A percentile compares a stretch with the other conserved stretches of the same genome.
phyloP scores from a whole-genome alignment of 2,888 invertebrate species.

The Desoria tigrina region DNA sequence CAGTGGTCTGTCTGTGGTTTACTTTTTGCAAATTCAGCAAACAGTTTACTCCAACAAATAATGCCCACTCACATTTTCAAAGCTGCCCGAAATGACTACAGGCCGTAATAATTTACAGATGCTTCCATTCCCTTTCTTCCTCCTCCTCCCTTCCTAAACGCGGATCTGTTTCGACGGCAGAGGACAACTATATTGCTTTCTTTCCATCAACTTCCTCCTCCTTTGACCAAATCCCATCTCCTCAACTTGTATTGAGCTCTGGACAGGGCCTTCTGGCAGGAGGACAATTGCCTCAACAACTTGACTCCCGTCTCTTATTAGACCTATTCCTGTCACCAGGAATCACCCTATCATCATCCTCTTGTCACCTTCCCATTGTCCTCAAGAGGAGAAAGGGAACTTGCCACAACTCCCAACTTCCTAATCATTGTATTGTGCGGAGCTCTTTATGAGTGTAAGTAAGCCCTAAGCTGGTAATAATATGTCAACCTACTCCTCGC shows the following conservation, averaged over 20 bases:
- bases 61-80: slow-evolving; percentile 42
- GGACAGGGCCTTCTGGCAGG: no score
- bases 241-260: neutral
- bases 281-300: no score
- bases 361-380: neutral
- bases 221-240: neutral
- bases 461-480: no score
- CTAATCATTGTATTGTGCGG: no score
- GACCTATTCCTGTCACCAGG: neutral
- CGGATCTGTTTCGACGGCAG: neutral
- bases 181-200: neutral
- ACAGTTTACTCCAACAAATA: slow-evolving; percentile 50
- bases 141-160: slow-evolving; percentile 6
- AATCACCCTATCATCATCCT: slow-evolving; percentile 8
- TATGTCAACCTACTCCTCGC: no score
- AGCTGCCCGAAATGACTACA: slow-evolving; percentile 41
- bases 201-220: neutral
- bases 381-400: no score
- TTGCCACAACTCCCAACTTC: no score
- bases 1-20: slow-evolving; percentile 41
- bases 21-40: slow-evolving; percentile 52
- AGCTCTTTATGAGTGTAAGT: no score
- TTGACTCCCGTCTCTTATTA: neutral
- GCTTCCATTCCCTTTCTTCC: slow-evolving; percentile 19
- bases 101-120: slow-evolving; percentile 44